Conservation (phyloP, 2,113 vertebrate species). For the Cyprinodon brontotheroides region DNA sequence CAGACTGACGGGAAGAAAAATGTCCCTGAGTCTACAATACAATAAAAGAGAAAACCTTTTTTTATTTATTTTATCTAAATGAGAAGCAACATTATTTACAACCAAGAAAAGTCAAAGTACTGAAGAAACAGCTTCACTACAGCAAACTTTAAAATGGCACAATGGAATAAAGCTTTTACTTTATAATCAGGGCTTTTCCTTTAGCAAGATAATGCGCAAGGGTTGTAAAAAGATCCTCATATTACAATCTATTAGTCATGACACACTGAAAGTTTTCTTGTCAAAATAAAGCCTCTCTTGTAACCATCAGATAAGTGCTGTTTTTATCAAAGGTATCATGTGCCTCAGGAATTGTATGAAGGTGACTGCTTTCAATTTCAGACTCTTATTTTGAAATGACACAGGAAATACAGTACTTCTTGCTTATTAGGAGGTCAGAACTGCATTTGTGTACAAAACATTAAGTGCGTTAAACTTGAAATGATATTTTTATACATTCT, state of each 20-base stretch:
- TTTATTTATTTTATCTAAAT: neutral
- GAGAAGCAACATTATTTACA: neutral
- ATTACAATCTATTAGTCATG: neutral
- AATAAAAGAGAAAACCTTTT: neutral
- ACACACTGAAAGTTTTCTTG: no score
- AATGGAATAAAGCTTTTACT: neutral
- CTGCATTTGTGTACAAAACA: no score
- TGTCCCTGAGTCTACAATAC: neutral
- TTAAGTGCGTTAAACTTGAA: no score
- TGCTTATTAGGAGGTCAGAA: neutral
- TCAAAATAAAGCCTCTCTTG: neutral
- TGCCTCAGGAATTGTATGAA: neutral
- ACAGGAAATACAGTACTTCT: neutral
- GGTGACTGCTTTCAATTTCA: neutral
- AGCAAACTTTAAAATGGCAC: neutral
- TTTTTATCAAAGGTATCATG: neutral
- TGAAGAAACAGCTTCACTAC: neutral
- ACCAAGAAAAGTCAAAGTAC: neutral
- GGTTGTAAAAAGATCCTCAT: neutral
- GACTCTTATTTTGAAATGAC: neutral
- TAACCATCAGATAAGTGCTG: neutral
- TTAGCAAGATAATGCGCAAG: neutral
- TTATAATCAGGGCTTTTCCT: neutral
- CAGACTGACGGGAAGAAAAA: neutral
- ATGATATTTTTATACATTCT: no score